Percentiles rank a stretch among this genome's conserved stretches.
These are phyloP conservation scores for Phylloscopus whistleri DNA, from an alignment of 2,113 vertebrate species.

Conservation along the genomic window DNA sequence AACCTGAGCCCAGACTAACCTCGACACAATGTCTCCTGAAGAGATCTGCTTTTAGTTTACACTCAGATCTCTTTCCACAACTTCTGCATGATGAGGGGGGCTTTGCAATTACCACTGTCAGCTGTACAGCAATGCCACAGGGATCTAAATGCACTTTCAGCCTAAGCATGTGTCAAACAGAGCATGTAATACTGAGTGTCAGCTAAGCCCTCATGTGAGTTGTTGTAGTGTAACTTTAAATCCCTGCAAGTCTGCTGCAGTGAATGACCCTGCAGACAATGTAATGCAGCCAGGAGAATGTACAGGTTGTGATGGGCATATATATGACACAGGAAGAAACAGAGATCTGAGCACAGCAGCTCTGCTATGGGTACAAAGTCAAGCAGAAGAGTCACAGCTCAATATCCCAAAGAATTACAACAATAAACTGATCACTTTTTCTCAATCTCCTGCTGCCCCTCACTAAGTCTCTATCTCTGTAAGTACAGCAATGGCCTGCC, in stretches of 20 bases:
- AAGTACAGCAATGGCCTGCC: not conserved
- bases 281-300: not conserved
- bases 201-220: not conserved
- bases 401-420: not conserved
- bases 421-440: not conserved
- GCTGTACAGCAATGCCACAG: not conserved
- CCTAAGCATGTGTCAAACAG: conserved; percentile 18
- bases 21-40: not conserved
- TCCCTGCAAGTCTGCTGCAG: not conserved
- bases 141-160: not conserved
- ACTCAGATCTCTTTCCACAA: not conserved
- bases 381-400: not conserved
- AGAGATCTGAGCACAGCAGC: not conserved
- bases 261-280: not conserved
- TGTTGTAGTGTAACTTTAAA: conserved; percentile 17
- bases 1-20: not conserved
- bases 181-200: not conserved
- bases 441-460: not conserved
- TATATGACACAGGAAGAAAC: not conserved
- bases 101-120: conserved; percentile 22
- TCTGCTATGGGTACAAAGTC: not conserved
- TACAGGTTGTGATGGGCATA: not conserved
- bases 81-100: not conserved
- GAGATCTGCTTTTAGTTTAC: not conserved
- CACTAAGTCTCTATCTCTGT: not conserved